Evolutionary conservation across 2,888 invertebrate genomes (phyloP), one percentile per base, ranked within the genome.

Genomic region (Diarsia dahlii): DNA sequence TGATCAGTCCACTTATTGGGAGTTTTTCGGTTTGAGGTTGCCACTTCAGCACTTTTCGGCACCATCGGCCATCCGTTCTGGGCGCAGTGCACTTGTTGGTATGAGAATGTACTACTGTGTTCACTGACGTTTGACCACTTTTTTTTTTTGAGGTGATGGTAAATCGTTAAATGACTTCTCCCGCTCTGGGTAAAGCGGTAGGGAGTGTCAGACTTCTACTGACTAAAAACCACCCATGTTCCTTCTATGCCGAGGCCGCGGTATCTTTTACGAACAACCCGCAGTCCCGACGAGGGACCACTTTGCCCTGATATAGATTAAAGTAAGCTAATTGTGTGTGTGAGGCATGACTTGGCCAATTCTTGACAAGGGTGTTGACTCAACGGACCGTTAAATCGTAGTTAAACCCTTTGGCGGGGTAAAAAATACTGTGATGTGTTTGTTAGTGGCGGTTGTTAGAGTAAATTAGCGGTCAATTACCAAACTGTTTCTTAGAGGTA

Each of bases 331-430:
- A 48, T 48, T 48, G 34, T 66, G 4, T n/a, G 46, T 18, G 46
- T 34, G 28, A 72, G 34, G 34, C 28, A 34, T 75, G 74, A 75
- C 18, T 62, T 12, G 45, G 74, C 45, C 15, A 52, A 52, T 63
- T 63, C 45, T 75, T 46, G 74, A 74, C n/a, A 63, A 18, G 75
- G 45, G 50, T 74, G 18, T 46, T 62, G 18, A n/a, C 10, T 5
- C 4, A 62, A 52, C 28, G 5, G n/a, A 28, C 45, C 28, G 63
- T 62, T 18, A 13, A 72, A 15, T 13, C 54, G 46, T 34, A 46
- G 72, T 48, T 18, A 23, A 15, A 58, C 20, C 28, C 48, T 74
- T 28, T n/a, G 45, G 5, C 2, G n/a, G 12, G 15, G 12, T 12
- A 73, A 60, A 74, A 50, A 45, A n/a, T 0, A 13, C 39, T 23